Evolutionary conservation across 2,113 vertebrate species (phyloP).

Genomic region (Rhagologus leucostigma): DNA sequence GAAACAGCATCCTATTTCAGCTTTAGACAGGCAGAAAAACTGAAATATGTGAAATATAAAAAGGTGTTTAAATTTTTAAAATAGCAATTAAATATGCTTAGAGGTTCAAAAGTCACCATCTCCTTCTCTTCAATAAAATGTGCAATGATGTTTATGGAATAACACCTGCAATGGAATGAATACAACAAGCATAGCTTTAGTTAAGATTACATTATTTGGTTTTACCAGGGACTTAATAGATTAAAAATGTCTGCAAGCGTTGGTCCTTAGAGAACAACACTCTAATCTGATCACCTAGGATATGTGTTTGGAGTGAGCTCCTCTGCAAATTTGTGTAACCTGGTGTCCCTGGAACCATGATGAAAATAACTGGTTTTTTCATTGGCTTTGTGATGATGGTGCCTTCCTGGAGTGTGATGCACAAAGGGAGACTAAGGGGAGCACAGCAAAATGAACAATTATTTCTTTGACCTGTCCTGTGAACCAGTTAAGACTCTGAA

Average conservation of each 20-base stretch:
- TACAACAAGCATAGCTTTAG: not conserved
- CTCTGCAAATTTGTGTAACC: not conserved
- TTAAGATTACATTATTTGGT: not conserved
- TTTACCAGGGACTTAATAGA: not conserved
- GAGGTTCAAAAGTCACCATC: not conserved
- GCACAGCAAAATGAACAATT: not conserved
- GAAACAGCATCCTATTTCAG: not conserved
- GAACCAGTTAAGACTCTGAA: not conserved
- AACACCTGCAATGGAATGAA: not conserved
- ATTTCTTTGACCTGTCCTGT: not conserved
- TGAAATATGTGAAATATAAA: not conserved
- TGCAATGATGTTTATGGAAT: not conserved
- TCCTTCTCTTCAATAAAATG: not conserved
- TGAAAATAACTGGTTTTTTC: rapidly evolving
- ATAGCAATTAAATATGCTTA: not conserved
- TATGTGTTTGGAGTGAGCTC: not conserved
- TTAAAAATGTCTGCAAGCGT: not conserved
- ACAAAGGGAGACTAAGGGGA: not conserved
- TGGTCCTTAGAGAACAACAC: not conserved
- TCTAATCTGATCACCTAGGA: not conserved
- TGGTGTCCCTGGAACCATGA: not conserved
- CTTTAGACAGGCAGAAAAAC: not conserved
- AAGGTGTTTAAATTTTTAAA: not conserved
- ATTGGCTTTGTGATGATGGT: not conserved
- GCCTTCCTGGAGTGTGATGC: not conserved